phyloP scores from a whole-genome alignment of 30 jellyfish, hydroid and myxozoan genomes.

The Aurelia aurita complex sp. Pacific region DNA sequence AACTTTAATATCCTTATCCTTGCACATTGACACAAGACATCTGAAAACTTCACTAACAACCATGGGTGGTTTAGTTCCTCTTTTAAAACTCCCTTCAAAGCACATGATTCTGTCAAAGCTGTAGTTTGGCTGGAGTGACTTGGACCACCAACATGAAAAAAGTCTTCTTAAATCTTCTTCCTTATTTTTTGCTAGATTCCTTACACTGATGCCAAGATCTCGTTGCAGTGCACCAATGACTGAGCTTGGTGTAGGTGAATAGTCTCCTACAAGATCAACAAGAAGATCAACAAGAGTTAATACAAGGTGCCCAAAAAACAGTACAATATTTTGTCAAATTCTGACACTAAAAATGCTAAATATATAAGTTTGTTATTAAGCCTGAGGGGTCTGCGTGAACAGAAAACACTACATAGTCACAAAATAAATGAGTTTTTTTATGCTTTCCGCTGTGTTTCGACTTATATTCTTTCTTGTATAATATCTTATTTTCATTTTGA shows the following conservation, averaged over 20 bases:
- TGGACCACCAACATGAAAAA: slow-evolving; percentile 86
- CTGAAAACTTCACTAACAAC: slow-evolving; percentile 63
- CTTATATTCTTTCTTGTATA: too few species aligned
- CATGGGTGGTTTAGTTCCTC: slow-evolving; percentile 62
- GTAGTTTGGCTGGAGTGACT: slow-evolving; percentile 50
- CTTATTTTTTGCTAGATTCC: slow-evolving; percentile 56
- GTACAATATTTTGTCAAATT: too few species aligned
- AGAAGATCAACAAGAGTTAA: too few species aligned
- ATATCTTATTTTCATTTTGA: too few species aligned
- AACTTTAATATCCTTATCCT: slow-evolving; percentile 64
- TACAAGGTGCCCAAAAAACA: too few species aligned
- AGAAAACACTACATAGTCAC: too few species aligned
- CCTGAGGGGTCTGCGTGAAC: too few species aligned
- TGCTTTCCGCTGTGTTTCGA: too few species aligned
- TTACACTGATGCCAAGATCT: slow-evolving; percentile 52
- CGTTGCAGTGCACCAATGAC: slow-evolving; percentile 78
- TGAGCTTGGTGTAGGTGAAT: slow-evolving; percentile 65
- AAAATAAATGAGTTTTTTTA: too few species aligned
- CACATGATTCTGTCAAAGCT: slow-evolving; percentile 55
- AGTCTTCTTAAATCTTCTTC: slow-evolving; percentile 68
- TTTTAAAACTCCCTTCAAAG: slow-evolving; percentile 76
- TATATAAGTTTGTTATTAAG: too few species aligned
- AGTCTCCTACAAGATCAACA: slow-evolving; percentile 30
- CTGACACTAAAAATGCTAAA: too few species aligned
- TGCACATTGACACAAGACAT: slow-evolving; percentile 73